A percentile compares a stretch with the other conserved stretches of the same genome.
phyloP scores from a whole-genome alignment of 2,888 invertebrate species.

The Ormyrus labotus region DNA sequence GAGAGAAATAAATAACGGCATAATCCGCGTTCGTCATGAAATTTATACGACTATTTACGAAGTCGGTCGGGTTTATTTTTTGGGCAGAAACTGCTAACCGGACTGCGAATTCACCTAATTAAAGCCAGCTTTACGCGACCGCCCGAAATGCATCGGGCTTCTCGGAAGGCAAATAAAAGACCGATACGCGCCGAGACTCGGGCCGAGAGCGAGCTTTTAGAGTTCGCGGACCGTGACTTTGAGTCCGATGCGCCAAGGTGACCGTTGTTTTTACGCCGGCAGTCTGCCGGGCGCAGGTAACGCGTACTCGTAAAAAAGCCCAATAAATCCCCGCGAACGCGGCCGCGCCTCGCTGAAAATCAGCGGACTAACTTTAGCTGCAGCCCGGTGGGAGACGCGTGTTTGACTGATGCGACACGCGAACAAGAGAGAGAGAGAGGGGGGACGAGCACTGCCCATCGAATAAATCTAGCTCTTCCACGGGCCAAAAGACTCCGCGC shows the following conservation, averaged over 20 bases:
- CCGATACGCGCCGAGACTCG: constrained; percentile 4
- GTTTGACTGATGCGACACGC: constrained; percentile 16
- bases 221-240: constrained; percentile 48
- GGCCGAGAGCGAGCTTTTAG: constrained; percentile 15
- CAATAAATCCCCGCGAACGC: constrained; percentile 40
- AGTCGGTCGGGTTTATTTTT: constrained; percentile 20
- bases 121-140: constrained; percentile 33
- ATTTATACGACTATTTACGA: constrained; percentile 20
- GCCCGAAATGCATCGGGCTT: constrained; percentile 28
- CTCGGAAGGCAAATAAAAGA: constrained; percentile 39
- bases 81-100: background rate
- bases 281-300: constrained; percentile 18
- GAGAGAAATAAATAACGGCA: constrained; percentile 13
- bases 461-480: constrained; percentile 37
- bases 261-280: constrained; percentile 21
- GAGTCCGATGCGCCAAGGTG: constrained; percentile 45
- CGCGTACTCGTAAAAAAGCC: constrained; percentile 34
- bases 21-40: background rate
- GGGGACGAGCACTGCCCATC: background rate
- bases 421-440: background rate
- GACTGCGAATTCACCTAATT: constrained; percentile 40
- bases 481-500: constrained; percentile 1
- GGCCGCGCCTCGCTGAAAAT: background rate
- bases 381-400: background rate
- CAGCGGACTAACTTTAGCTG: constrained; percentile 30